Conservation (phyloP, 2,888 invertebrate genomes). For the Electrophaes corylata region DNA sequence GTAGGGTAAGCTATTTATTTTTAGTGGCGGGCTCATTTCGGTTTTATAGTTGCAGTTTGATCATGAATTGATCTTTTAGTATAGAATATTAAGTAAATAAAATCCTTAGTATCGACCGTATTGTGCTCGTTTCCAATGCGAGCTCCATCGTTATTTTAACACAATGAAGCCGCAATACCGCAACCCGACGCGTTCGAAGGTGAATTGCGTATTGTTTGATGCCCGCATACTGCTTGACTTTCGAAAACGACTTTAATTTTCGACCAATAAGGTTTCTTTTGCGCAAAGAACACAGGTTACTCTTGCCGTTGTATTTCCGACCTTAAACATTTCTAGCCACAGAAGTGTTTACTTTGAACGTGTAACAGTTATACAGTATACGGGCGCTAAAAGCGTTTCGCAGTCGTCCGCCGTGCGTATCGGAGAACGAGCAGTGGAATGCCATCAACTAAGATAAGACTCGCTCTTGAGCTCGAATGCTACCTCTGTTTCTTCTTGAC, state of each 20-base stretch:
- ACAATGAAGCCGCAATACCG: constrained; percentile 84
- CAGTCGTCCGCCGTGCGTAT: constrained; percentile 82
- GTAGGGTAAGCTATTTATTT: constrained; percentile 1
- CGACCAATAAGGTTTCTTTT: constrained; percentile 77
- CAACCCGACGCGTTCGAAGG: constrained; percentile 82
- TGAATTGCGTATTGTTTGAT: constrained; percentile 84
- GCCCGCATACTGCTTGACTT: constrained; percentile 77
- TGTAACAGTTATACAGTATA: constrained; percentile 54
- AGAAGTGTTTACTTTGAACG: constrained; percentile 43
- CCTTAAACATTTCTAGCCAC: constrained; percentile 44
- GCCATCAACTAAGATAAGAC: constrained; percentile 81
- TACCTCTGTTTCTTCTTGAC: constrained; percentile 57
- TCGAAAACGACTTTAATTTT: constrained; percentile 78
- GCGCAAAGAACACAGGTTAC: constrained; percentile 49
- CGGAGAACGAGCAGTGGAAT: constrained; percentile 78
- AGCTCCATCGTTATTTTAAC: constrained; percentile 79
- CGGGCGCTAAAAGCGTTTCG: constrained; percentile 83
- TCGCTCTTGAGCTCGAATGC: constrained; percentile 62
- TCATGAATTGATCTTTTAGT: constrained; percentile 48
- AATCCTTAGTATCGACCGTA: constrained; percentile 66
- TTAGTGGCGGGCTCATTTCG: neutral
- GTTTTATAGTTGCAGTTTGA: constrained; percentile 30
- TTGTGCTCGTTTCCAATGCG: constrained; percentile 70
- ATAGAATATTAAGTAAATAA: constrained; percentile 42
- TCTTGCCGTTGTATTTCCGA: constrained; percentile 43